Conservation (phyloP, 1,140 invertebrate species). For the Dolichoris vasculosae region DNA sequence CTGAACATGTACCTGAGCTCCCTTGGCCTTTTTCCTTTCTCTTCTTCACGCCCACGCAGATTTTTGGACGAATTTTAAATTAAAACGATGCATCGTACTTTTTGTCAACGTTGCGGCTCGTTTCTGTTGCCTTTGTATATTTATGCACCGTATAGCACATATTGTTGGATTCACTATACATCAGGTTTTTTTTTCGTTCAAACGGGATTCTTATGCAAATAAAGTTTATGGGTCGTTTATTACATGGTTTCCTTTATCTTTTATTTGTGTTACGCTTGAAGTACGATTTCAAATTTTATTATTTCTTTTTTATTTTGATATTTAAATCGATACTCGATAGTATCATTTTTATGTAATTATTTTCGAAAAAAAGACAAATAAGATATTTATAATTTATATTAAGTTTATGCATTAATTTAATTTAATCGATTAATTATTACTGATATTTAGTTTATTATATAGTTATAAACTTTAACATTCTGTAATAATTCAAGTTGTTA, state of each 20-base stretch:
- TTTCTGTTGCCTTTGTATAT: constrained; percentile 32
- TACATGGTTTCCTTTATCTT: constrained; percentile 1
- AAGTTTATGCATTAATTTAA: not conserved
- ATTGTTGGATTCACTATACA: constrained; percentile 35
- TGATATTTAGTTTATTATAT: not conserved
- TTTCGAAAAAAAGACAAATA: not conserved
- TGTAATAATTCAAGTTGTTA: no score
- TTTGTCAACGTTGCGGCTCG: constrained; percentile 35
- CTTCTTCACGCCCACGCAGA: not conserved
- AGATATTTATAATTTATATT: not conserved
- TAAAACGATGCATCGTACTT: constrained; percentile 23
- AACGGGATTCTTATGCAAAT: constrained; percentile 44
- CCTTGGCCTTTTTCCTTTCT: not conserved
- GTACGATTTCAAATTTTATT: constrained; percentile 9
- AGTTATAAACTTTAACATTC: no score
- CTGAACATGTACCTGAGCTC: not conserved
- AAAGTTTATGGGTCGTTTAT: constrained; percentile 36
- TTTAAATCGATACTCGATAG: not conserved
- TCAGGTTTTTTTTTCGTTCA: constrained; percentile 15
- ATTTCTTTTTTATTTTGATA: not conserved
- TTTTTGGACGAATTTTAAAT: constrained; percentile 48
- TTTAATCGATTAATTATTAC: not conserved
- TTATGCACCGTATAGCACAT: constrained; percentile 17
- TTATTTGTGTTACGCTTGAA: not conserved
- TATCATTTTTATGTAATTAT: not conserved